Conservation (phyloP, 2,113 vertebrate genomes). For the Ceyx melanurus region DNA sequence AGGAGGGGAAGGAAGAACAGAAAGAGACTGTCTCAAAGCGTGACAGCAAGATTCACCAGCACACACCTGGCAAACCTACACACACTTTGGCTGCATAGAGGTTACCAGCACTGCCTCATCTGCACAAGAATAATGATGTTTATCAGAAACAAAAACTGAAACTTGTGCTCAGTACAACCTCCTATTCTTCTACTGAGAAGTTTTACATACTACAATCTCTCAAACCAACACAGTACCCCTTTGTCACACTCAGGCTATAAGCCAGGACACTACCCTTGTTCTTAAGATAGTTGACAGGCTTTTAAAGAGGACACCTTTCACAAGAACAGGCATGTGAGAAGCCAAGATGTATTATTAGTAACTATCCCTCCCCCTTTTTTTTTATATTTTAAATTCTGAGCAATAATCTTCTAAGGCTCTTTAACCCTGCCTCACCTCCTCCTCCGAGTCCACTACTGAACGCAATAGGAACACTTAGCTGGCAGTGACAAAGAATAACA, state of each 20-base stretch:
- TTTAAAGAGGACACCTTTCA: background rate
- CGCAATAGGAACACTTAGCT: background rate
- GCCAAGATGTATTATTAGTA: background rate
- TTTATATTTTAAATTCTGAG: background rate
- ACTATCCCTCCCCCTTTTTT: background rate
- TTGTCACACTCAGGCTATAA: background rate
- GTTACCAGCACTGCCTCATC: background rate
- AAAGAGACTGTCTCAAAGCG: background rate
- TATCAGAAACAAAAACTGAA: background rate
- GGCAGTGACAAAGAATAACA: background rate
- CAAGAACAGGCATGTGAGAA: background rate
- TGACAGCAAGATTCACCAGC: background rate
- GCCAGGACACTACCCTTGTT: background rate
- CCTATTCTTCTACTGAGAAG: background rate
- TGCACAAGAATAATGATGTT: background rate
- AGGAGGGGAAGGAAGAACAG: background rate
- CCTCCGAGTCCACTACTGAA: background rate
- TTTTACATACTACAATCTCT: background rate
- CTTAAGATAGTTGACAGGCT: background rate
- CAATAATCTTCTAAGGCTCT: background rate
- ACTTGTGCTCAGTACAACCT: background rate
- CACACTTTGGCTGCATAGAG: background rate
- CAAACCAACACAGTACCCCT: background rate
- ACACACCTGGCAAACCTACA: background rate
- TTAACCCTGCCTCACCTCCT: background rate